Evolutionary conservation across 2,797 vertebrate species (phyloP).

Genomic region (Hydrolagus colliei): DNA sequence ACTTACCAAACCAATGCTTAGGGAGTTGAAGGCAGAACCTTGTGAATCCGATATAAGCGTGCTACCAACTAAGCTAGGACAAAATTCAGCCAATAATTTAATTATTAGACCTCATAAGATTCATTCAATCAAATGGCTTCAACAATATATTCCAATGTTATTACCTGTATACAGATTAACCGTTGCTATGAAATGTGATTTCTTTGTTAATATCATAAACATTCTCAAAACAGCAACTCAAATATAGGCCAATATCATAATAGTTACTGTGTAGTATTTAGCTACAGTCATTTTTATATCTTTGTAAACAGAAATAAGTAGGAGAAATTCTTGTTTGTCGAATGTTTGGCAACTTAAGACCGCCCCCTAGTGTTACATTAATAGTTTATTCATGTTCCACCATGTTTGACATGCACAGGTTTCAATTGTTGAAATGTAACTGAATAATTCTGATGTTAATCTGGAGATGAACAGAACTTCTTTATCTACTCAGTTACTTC

Average conservation of each 20-base stretch:
- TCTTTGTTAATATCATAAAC: slow-evolving; percentile 17
- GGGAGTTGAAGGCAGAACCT: too few relatives aligned
- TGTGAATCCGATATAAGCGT: too few relatives aligned
- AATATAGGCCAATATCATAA: neutral
- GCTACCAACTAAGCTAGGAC: too few relatives aligned
- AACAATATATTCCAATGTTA: neutral
- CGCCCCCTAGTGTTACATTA: slow-evolving; percentile 20
- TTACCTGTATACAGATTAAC: neutral
- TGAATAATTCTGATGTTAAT: slow-evolving; percentile 14
- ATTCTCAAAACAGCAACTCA: neutral
- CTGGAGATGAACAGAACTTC: neutral
- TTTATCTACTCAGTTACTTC: neutral
- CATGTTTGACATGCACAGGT: neutral
- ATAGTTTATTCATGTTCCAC: neutral
- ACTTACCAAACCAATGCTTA: too few relatives aligned
- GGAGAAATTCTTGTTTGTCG: neutral
- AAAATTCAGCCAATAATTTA: too few relatives aligned
- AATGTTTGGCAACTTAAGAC: neutral
- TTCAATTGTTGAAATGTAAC: neutral
- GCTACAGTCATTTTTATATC: neutral
- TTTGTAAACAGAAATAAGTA: neutral
- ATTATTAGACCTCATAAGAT: neutral
- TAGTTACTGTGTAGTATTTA: neutral
- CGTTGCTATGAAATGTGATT: neutral
- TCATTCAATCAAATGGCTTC: neutral